A percentile compares a stretch with the other conserved stretches of the same genome.
These are phyloP conservation scores for Nematostella vectensis DNA, from an alignment of 92 coral and sea anemone genomes.

Conservation along the genomic window DNA sequence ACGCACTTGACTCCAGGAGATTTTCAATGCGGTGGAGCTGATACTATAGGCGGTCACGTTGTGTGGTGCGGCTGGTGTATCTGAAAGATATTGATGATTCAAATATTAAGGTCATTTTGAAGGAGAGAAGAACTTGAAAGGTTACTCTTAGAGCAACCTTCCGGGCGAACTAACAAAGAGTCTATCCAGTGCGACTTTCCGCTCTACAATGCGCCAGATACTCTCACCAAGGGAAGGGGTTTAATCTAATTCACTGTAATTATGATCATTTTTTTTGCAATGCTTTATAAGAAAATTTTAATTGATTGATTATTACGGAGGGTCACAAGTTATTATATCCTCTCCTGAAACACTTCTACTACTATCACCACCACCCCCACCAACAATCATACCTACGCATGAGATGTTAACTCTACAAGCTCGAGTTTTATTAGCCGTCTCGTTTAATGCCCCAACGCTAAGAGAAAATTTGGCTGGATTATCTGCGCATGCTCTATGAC, in stretches of 20 bases:
- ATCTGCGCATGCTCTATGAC: constrained; percentile 17
- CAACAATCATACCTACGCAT: constrained; percentile 19
- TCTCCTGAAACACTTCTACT: no score
- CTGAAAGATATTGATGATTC: background rate
- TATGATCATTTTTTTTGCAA: no score
- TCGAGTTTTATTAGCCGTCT: constrained; percentile 10
- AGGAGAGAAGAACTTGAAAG: background rate
- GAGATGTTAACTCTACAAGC: constrained; percentile 4
- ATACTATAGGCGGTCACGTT: background rate
- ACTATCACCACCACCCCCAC: no score
- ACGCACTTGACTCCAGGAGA: background rate
- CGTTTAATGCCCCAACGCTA: constrained; percentile 6
- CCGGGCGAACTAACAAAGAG: no score
- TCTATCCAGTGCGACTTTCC: no score
- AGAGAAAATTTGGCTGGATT: constrained; percentile 1
- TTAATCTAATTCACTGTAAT: no score
- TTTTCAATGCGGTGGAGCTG: background rate
- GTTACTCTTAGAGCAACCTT: no score
- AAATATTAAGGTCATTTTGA: background rate
- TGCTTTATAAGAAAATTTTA: no score
- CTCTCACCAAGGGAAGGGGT: no score
- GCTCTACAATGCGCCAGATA: no score
- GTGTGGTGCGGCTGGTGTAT: background rate
- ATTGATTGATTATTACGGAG: no score
- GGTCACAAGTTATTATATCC: no score